These are phyloP conservation scores for Catalaphyllia jardinei DNA, from an alignment of 64 coral and sea anemone genomes.

Conservation along the genomic window DNA sequence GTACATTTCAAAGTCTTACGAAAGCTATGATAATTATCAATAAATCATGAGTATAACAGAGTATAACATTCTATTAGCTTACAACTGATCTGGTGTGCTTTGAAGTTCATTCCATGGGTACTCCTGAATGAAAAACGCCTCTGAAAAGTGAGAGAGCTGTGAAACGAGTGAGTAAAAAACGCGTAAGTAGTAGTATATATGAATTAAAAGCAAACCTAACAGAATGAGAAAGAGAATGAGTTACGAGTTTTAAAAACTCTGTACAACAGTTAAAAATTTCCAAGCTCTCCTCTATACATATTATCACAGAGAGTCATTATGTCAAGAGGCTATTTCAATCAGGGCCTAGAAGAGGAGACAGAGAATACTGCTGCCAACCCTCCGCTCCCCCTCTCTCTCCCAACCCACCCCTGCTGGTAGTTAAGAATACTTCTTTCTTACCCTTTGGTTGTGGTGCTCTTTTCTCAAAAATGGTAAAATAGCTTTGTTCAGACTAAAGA, in stretches of 20 bases:
- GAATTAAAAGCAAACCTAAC: not conserved
- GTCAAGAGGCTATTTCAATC: too few relatives aligned
- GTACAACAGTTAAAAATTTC: too few relatives aligned
- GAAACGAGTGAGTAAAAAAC: not conserved
- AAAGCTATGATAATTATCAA: not conserved
- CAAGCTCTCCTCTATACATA: too few relatives aligned
- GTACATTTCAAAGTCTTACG: too few relatives aligned
- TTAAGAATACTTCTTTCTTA: not conserved
- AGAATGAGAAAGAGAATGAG: too few relatives aligned
- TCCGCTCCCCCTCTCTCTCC: too few relatives aligned
- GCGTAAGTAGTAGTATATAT: not conserved
- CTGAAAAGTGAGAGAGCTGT: slow-evolving; percentile 83
- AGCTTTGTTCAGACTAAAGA: slow-evolving; percentile 64
- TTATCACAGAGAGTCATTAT: too few relatives aligned
- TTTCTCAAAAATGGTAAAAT: slow-evolving; percentile 56
- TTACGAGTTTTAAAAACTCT: too few relatives aligned
- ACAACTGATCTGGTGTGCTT: slow-evolving; percentile 66
- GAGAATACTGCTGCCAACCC: too few relatives aligned
- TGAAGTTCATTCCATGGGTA: slow-evolving; percentile 73
- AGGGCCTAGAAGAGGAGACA: too few relatives aligned
- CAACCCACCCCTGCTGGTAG: too few relatives aligned
- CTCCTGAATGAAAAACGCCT: slow-evolving; percentile 88
- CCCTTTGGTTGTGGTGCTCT: slow-evolving; percentile 74
- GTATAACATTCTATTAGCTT: not conserved
- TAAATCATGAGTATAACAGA: too few relatives aligned